Evolutionary conservation across 2,797 vertebrate species (phyloP).

Genomic region (Pangasius larnaudii): DNA sequence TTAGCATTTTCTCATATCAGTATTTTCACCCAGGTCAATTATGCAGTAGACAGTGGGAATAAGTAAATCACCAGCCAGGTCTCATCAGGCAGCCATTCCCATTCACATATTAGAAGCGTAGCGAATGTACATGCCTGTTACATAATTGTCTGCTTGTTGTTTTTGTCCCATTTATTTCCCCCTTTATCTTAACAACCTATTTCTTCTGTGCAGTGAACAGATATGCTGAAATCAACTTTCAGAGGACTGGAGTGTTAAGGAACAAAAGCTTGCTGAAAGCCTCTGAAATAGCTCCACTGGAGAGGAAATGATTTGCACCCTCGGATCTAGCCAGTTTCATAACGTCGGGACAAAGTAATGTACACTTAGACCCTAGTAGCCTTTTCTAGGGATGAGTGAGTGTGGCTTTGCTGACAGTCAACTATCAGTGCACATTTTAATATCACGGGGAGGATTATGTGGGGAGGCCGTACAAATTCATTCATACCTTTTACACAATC

Average conservation of each 20-base stretch:
- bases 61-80: not conserved
- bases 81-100: not conserved
- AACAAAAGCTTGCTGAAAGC: conserved; percentile 17
- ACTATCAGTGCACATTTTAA: not conserved
- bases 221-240: conserved; percentile 20
- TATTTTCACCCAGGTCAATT: not conserved
- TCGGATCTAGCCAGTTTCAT: conserved; percentile 30
- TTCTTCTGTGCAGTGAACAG: not conserved
- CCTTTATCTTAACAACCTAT: not conserved
- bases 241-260: too few species aligned
- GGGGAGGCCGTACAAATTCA: not conserved
- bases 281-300: conserved; percentile 16
- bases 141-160: not conserved
- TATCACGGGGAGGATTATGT: not conserved
- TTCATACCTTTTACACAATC: too few species aligned
- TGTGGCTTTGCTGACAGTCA: not conserved
- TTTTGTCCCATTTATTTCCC: not conserved
- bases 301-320: conserved; percentile 24
- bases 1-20: conserved; percentile 12
- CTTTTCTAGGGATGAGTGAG: conserved; percentile 16
- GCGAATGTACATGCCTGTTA: not conserved
- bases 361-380: not conserved
- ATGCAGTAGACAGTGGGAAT: not conserved
- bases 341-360: conserved; percentile 12
- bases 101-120: not conserved